phyloP scores from a whole-genome alignment of 1,140 invertebrate species.

The Spodoptera litura region DNA sequence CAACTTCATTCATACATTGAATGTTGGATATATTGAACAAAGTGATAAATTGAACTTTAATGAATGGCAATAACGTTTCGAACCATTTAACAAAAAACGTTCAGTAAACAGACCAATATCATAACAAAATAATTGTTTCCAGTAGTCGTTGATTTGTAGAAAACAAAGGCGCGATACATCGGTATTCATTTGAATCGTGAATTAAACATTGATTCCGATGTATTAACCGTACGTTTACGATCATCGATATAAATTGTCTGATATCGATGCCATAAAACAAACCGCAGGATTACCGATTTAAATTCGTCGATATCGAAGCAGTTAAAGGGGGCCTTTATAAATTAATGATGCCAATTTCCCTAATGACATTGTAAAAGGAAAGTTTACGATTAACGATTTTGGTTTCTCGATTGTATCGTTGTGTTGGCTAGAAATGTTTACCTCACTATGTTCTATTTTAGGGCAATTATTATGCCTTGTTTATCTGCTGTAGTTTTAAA shows the following conservation, averaged over 20 bases:
- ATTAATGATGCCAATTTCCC: constrained; percentile 84
- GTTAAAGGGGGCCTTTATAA: constrained; percentile 80
- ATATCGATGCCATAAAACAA: constrained; percentile 81
- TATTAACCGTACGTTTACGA: constrained; percentile 74
- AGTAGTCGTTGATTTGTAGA: constrained; percentile 7
- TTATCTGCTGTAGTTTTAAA: no score
- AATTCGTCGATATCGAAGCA: constrained; percentile 80
- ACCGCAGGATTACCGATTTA: constrained; percentile 82
- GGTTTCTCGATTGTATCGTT: constrained; percentile 63
- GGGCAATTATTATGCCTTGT: no score
- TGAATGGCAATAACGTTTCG: neutral
- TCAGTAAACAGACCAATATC: neutral
- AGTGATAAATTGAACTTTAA: no score
- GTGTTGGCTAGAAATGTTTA: constrained; percentile 15
- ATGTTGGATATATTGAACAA: no score
- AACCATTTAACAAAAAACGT: neutral
- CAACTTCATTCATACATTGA: no score
- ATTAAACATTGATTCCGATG: constrained; percentile 35
- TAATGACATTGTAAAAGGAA: constrained; percentile 85
- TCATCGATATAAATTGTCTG: constrained; percentile 76
- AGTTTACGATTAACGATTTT: constrained; percentile 80
- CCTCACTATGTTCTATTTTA: constrained; percentile 21
- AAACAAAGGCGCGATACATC: neutral
- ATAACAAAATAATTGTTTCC: neutral
- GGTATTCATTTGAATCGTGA: constrained; percentile 21